Conservation (phyloP, 1,140 invertebrate genomes). For the Cherax destructor region DNA sequence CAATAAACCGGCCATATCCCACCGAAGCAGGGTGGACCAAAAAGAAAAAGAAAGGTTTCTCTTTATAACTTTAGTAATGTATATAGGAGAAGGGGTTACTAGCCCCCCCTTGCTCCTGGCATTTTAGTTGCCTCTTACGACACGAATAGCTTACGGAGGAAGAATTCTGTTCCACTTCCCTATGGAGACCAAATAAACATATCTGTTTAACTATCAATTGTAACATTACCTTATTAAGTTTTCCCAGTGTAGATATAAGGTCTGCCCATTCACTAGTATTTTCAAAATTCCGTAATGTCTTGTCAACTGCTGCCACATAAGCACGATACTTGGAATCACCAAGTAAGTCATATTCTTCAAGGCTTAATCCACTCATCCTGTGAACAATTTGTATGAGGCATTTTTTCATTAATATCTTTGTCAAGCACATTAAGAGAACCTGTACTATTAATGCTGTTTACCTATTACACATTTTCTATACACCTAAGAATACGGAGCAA, state of each 20-base stretch:
- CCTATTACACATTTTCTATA: background rate
- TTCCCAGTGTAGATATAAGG: conserved; percentile 92
- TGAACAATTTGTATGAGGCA: background rate
- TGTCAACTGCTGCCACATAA: conserved; percentile 89
- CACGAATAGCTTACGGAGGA: too few species aligned
- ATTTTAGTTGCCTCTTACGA: too few species aligned
- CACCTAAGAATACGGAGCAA: background rate
- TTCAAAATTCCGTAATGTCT: conserved; percentile 93
- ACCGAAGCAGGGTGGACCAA: too few species aligned
- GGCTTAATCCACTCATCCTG: conserved; percentile 66
- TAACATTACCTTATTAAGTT: conserved; percentile 89
- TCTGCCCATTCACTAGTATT: conserved; percentile 97
- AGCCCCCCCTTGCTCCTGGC: too few species aligned
- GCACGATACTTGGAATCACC: conserved; percentile 84
- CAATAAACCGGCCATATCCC: too few species aligned
- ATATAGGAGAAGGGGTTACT: too few species aligned
- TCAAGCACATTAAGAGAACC: background rate
- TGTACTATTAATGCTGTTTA: background rate
- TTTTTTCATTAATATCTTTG: background rate
- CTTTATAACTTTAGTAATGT: too few species aligned
- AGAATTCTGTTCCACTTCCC: too few species aligned
- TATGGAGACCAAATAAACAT: too few species aligned
- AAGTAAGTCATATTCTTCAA: conserved; percentile 85
- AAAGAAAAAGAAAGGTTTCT: too few species aligned
- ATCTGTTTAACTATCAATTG: too few species aligned